Percentiles rank a stretch among this genome's conserved stretches.
Conservation (phyloP, 2,797 vertebrate genomes). For the Spinus pinus region DNA sequence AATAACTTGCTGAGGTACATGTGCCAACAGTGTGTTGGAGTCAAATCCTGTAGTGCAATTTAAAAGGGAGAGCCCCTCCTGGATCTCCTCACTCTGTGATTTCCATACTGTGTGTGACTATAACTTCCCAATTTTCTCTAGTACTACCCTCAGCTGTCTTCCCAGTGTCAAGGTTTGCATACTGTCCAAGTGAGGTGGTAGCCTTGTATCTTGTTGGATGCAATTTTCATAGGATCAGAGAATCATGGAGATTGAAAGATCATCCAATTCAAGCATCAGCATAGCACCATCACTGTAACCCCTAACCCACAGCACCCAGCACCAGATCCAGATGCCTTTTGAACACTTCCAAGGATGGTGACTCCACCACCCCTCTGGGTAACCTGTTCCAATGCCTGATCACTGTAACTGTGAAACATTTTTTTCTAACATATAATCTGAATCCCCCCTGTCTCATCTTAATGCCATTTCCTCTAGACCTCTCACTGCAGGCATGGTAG, state of each 20-base stretch:
- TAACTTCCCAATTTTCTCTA: not conserved
- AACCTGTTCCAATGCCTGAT: not conserved
- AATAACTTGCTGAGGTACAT: not conserved
- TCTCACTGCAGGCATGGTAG: rapidly evolving
- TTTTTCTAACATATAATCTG: not conserved
- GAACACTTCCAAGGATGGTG: not conserved
- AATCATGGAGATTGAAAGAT: not conserved
- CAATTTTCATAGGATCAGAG: not conserved
- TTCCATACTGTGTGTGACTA: not conserved
- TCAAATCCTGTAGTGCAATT: not conserved
- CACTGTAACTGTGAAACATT: not conserved
- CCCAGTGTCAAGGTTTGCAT: not conserved
- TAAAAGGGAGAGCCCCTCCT: not conserved
- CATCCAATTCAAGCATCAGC: not conserved
- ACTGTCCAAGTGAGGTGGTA: not conserved
- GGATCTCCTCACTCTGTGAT: not conserved
- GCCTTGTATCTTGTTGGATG: not conserved
- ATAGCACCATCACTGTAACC: not conserved
- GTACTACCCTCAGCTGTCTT: not conserved
- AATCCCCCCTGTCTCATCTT: not conserved
- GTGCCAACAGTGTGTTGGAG: too few relatives aligned
- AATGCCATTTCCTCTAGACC: not conserved
- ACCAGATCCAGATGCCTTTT: not conserved
- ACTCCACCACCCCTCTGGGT: not conserved
- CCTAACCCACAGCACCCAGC: not conserved